Conservation (phyloP, 1,140 invertebrate species). For the Harpegnathos saltator region DNA sequence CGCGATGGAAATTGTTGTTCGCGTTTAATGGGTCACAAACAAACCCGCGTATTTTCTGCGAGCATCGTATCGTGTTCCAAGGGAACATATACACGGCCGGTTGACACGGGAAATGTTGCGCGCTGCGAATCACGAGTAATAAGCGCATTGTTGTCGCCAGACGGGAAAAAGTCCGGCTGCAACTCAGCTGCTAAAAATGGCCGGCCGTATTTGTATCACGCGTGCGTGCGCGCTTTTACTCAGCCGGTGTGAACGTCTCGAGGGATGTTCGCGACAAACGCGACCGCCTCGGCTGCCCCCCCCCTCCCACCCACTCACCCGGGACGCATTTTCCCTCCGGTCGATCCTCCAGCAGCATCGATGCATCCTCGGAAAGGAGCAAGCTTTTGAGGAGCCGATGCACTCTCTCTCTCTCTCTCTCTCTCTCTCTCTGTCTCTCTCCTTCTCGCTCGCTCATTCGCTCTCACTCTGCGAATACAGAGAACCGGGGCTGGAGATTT, state of each 20-base stretch:
- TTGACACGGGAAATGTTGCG: slow-evolving; percentile 40
- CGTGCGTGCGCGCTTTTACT: too few species aligned
- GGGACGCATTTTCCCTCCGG: too few species aligned
- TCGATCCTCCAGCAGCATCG: too few species aligned
- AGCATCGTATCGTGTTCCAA: slow-evolving; percentile 56
- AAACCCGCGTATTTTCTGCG: slow-evolving; percentile 52
- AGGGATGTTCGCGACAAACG: too few species aligned
- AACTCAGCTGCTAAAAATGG: slow-evolving; percentile 2
- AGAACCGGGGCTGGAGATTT: not conserved
- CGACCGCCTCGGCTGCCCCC: too few species aligned
- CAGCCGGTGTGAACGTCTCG: too few species aligned
- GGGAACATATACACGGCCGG: not conserved
- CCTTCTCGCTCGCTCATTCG: too few species aligned
- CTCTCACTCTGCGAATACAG: not conserved
- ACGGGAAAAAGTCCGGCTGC: not conserved
- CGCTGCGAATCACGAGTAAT: slow-evolving; percentile 37
- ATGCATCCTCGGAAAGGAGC: too few species aligned
- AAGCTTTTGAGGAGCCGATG: not conserved
- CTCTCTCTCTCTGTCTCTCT: too few species aligned
- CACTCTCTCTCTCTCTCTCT: too few species aligned
- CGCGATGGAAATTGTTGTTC: slow-evolving; percentile 61
- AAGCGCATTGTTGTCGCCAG: slow-evolving; percentile 39
- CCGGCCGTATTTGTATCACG: not conserved
- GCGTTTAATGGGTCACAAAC: slow-evolving; percentile 59
- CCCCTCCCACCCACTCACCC: too few species aligned